Evolutionary conservation across 2,797 vertebrate genomes (phyloP).

Genomic region (Alcedo quadribrachys): DNA sequence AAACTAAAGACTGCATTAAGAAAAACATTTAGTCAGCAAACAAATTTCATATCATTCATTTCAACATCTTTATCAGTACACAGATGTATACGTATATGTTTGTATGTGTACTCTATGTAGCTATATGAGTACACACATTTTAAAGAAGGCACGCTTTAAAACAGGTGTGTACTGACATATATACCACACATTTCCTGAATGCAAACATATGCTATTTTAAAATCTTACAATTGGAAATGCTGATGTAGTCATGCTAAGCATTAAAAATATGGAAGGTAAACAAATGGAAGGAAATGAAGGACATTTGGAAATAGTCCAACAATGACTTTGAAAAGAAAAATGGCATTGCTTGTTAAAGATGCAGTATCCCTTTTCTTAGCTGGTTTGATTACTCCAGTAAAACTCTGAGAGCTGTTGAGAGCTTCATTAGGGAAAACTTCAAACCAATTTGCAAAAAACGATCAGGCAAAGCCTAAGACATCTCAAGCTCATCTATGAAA

Average conservation of each 20-base stretch:
- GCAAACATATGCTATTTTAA: slow-evolving; percentile 69
- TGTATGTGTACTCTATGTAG: slow-evolving; percentile 53
- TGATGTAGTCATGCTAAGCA: slow-evolving; percentile 75
- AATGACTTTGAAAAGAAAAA: slow-evolving; percentile 68
- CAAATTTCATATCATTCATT: slow-evolving; percentile 22
- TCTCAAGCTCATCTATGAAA: slow-evolving; percentile 42
- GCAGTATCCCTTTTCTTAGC: slow-evolving; percentile 83
- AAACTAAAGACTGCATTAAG: slow-evolving; percentile 48
- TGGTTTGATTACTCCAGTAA: slow-evolving; percentile 66
- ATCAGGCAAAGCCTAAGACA: slow-evolving; percentile 59
- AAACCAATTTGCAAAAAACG: slow-evolving; percentile 66
- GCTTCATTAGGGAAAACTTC: slow-evolving; percentile 58
- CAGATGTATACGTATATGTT: slow-evolving; percentile 62
- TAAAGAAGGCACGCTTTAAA: slow-evolving; percentile 34
- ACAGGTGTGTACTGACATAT: slow-evolving; percentile 63
- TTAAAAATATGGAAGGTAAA: slow-evolving; percentile 75
- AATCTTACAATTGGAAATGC: slow-evolving; percentile 60
- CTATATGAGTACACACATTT: slow-evolving; percentile 48
- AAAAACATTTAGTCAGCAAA: slow-evolving; percentile 57
- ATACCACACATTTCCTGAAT: slow-evolving; percentile 67
- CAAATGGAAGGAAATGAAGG: slow-evolving; percentile 77
- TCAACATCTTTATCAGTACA: slow-evolving; percentile 54
- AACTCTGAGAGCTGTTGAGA: slow-evolving; percentile 58
- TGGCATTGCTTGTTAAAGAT: slow-evolving; percentile 78
- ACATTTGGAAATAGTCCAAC: slow-evolving; percentile 74